phyloP scores from a whole-genome alignment of 2,888 invertebrate species.

The Scaptomyza parva region DNA sequence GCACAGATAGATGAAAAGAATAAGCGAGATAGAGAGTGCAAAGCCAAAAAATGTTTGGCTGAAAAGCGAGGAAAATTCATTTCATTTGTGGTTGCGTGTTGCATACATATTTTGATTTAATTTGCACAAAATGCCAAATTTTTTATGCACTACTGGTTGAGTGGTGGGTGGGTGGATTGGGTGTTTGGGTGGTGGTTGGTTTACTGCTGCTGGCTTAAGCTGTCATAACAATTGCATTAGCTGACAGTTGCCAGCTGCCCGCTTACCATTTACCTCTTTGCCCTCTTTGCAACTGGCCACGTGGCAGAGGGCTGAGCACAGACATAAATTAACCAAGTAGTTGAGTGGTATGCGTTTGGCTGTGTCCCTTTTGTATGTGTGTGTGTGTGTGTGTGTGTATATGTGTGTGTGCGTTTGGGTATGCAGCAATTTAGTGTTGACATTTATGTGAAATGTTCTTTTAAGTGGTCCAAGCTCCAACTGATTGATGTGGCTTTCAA shows the following conservation, averaged over 20 bases:
- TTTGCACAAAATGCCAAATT: slow-evolving; percentile 55
- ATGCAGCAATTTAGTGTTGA: slow-evolving; percentile 67
- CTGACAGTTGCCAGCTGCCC: slow-evolving; percentile 62
- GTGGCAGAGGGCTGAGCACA: slow-evolving; percentile 33
- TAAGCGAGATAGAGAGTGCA: background rate
- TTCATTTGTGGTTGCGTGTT: slow-evolving; percentile 42
- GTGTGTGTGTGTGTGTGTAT: slow-evolving; percentile 18
- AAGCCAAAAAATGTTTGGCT: slow-evolving; percentile 30
- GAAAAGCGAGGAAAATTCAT: slow-evolving; percentile 29
- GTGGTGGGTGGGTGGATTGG: background rate
- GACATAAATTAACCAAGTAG: slow-evolving; percentile 56
- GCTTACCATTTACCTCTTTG: slow-evolving; percentile 10
- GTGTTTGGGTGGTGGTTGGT: background rate
- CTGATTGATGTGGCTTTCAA: slow-evolving; percentile 65
- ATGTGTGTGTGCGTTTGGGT: slow-evolving; percentile 24
- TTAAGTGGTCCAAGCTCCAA: slow-evolving; percentile 51
- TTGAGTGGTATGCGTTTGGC: slow-evolving; percentile 18
- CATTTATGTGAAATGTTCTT: slow-evolving; percentile 70
- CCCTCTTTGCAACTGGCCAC: slow-evolving; percentile 26
- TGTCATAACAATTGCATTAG: slow-evolving; percentile 68
- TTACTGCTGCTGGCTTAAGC: slow-evolving; percentile 44
- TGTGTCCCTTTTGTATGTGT: slow-evolving; percentile 9
- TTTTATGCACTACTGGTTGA: slow-evolving; percentile 10
- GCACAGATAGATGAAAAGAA: background rate
- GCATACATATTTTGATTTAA: slow-evolving; percentile 67